Base-by-base conservation (phyloP, 2,797 vertebrate genomes). In the Poecilia gillii region DNA sequence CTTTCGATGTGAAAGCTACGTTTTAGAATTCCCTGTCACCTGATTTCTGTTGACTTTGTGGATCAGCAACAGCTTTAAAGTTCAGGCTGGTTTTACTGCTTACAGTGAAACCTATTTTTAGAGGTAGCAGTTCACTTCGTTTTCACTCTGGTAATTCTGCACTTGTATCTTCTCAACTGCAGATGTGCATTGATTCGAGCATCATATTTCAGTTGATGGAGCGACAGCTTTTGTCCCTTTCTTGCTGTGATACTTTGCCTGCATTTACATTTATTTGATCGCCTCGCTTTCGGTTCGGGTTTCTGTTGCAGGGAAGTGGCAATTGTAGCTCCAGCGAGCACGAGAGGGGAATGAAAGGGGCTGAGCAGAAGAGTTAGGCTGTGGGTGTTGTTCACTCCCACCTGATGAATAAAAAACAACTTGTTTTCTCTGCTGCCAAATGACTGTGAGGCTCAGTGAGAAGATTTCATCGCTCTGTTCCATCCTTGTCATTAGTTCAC, bases 401-500 rank as follows among this genome's bases (percentile, higher is more conserved):
- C 85, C 88, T 87, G 91, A 92, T 90, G 80, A 84, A 75, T 76
- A 81, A 74, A 79, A 87, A 86, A 92, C 84, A 85, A 88, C 90
- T 91, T 88, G 87, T 90, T 90, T 93, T 91, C 81, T 82, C 83
- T 90, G 76, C 76, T 85, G 87, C 88, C 84, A 84, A 92, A 90
- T 88, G 90, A 88, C 81, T 80, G 83, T 88, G 79, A 74, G 89
- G 82, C 88, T 90, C 70, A 43, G 72, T 72, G 89, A 89, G 87
- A 86, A 84, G 85, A 86, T 91, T 89, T 89, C 84, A 91, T 87
- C 75, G 49, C 57, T 88, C 59, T 81, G 78, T 75, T 90, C 84
- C 79, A 72, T 92, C 84, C 78, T 85, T 74, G 88, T 91, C 94
- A 94, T 94, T 94, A 91, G 91, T 89, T 94, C 90, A 91, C 89